These are phyloP conservation scores for Pogonomyrmex californicus DNA, from an alignment of 1,140 invertebrate species.

Conservation along the genomic window DNA sequence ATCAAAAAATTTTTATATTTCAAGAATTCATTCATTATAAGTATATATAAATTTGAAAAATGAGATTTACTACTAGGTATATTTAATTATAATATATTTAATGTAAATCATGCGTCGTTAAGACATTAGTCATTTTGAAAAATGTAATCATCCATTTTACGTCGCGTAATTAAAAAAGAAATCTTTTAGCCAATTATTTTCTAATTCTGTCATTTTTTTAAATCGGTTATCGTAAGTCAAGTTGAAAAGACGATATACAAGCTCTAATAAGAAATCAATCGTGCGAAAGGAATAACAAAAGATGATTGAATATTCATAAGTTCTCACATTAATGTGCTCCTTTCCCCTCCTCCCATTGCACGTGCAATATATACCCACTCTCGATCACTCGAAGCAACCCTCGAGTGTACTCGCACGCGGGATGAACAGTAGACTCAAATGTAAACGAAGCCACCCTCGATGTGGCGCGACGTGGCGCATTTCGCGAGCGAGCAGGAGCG, in stretches of 20 bases:
- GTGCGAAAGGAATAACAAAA: slow-evolving; percentile 16
- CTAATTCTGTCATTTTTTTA: not conserved
- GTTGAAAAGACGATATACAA: not conserved
- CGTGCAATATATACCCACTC: slow-evolving; percentile 21
- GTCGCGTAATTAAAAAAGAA: not conserved
- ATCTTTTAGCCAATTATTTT: not conserved
- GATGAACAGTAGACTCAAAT: slow-evolving; percentile 25
- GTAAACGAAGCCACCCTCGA: slow-evolving; percentile 49
- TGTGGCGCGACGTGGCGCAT: slow-evolving; percentile 6
- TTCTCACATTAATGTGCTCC: slow-evolving; percentile 28
- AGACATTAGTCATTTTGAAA: not conserved
- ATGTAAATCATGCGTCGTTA: too few relatives aligned
- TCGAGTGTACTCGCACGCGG: slow-evolving; percentile 18
- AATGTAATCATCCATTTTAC: not conserved
- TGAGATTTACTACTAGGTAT: too few relatives aligned
- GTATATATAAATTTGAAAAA: too few relatives aligned
- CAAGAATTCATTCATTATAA: too few relatives aligned
- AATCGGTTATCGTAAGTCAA: not conserved
- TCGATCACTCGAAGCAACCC: slow-evolving; percentile 47
- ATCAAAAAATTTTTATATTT: too few relatives aligned
- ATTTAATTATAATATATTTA: too few relatives aligned
- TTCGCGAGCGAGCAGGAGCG: slow-evolving; percentile 26
- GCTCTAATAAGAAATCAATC: not conserved
- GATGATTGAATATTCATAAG: slow-evolving; percentile 37
- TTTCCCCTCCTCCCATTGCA: not conserved